phyloP scores from a whole-genome alignment of 2,888 invertebrate species.

The Heliconius aoede region DNA sequence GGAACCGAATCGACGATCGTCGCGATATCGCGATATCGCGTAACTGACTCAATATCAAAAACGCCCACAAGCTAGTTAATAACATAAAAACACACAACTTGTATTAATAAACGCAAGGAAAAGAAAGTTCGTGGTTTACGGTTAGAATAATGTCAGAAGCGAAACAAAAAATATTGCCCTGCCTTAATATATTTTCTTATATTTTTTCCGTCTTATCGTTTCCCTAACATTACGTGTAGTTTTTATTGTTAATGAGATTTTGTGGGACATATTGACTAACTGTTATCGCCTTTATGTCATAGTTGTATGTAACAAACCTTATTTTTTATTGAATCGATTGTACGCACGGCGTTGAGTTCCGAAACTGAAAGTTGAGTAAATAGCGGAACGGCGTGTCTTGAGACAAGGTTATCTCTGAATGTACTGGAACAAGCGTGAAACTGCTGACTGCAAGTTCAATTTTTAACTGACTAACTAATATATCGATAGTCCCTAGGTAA shows the following conservation, averaged over 20 bases:
- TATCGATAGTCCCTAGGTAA: no score
- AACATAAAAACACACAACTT: background rate
- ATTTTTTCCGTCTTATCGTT: no score
- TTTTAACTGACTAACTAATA: no score
- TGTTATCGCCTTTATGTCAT: background rate
- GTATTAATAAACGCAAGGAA: slow-evolving; percentile 14
- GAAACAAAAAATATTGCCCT: slow-evolving; percentile 15
- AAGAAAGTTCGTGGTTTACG: slow-evolving; percentile 24
- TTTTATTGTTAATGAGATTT: slow-evolving; percentile 21
- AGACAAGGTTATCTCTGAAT: no score
- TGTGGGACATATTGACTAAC: slow-evolving; percentile 3
- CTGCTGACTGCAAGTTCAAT: no score
- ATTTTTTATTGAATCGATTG: background rate
- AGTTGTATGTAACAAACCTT: background rate
- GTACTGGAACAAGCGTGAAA: no score
- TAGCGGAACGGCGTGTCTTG: no score
- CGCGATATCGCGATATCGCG: no score
- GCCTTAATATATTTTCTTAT: slow-evolving; percentile 4
- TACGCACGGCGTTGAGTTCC: background rate
- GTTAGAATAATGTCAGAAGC: slow-evolving; percentile 3
- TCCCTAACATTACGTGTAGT: background rate
- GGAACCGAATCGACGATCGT: background rate
- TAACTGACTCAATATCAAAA: slow-evolving; percentile 5
- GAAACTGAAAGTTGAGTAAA: no score
- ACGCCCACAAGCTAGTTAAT: background rate